These are phyloP conservation scores for Serilophus lunatus DNA, from an alignment of 2,113 vertebrate genomes.

Conservation along the genomic window DNA sequence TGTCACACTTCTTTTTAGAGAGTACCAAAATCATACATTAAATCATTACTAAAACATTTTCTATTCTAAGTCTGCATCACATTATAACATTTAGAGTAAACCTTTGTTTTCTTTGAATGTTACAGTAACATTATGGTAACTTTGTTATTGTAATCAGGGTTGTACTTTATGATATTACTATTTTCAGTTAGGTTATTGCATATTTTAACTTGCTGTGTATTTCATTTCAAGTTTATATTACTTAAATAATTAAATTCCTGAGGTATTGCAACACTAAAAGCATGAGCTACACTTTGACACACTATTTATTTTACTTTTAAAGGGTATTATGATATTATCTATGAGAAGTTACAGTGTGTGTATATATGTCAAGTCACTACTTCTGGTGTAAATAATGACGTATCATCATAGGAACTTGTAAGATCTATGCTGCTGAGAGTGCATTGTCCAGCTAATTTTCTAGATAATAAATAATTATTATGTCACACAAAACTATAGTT, in stretches of 20 bases:
- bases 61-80: not conserved
- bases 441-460: not conserved
- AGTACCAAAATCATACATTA: not conserved
- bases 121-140: not conserved
- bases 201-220: not conserved
- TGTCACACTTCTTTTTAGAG: not conserved
- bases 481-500: not conserved
- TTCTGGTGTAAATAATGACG: not conserved
- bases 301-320: conserved; percentile 1
- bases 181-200: not conserved
- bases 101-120: not conserved
- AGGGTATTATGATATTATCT: not conserved
- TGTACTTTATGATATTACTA: not conserved
- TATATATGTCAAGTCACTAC: not conserved
- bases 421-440: not conserved
- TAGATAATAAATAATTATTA: conserved; percentile 8
- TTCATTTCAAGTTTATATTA: not conserved
- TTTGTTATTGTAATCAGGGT: not conserved
- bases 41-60: not conserved
- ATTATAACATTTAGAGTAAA: not conserved
- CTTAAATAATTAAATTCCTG: not conserved
- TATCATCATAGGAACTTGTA: not conserved
- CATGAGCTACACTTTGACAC: not conserved
- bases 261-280: not conserved
- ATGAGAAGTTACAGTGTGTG: not conserved